Evolutionary conservation across 92 coral and sea anemone species (phyloP).

Genomic region (Porites evermanni): DNA sequence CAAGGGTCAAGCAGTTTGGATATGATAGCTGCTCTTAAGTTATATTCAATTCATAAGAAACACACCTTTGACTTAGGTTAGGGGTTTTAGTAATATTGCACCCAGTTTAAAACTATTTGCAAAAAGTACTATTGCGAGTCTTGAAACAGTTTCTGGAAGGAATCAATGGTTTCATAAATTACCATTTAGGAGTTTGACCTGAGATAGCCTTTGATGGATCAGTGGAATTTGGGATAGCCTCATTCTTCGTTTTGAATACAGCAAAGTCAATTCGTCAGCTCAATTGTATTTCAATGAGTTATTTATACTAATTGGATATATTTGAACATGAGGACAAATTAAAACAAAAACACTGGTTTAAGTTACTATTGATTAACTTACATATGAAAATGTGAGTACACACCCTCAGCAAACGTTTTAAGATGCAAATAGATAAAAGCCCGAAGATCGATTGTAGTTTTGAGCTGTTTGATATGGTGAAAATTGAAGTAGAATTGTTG

Average conservation of each 20-base stretch:
- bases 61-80: neutral
- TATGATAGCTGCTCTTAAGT: slow-evolving; percentile 16
- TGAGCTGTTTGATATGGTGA: neutral
- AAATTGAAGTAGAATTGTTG: neutral
- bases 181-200: too few species aligned
- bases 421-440: too few species aligned
- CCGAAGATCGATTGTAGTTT: neutral
- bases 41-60: neutral
- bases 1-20: slow-evolving; percentile 27
- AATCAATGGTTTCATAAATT: too few species aligned
- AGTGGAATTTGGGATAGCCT: too few species aligned
- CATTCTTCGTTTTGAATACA: too few species aligned
- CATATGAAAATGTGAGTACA: neutral
- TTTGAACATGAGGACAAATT: too few species aligned
- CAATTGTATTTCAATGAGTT: too few species aligned
- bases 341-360: too few species aligned
- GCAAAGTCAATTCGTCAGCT: too few species aligned
- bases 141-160: too few species aligned
- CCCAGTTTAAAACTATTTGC: neutral
- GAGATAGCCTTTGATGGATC: too few species aligned
- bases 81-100: neutral
- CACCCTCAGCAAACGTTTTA: neutral
- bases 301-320: too few species aligned
- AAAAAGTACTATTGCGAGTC: neutral
- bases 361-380: neutral